Evolutionary conservation across 2,113 vertebrate species (phyloP).

Genomic region (Hemiprocne comata): DNA sequence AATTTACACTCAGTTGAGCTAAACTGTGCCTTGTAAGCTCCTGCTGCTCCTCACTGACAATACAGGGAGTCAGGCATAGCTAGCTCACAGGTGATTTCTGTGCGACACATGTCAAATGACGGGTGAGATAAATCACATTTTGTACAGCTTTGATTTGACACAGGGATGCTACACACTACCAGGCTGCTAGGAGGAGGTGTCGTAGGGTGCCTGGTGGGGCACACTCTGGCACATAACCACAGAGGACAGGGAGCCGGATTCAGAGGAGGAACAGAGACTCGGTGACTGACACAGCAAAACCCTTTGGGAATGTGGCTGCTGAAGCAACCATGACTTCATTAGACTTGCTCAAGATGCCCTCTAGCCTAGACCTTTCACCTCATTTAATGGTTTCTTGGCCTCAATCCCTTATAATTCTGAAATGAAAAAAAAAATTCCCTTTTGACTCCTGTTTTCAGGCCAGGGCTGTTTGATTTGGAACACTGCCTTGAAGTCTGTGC

Average conservation of each 20-base stretch:
- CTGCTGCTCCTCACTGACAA: not conserved
- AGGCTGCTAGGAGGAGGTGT: not conserved
- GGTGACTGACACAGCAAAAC: constrained; percentile 25
- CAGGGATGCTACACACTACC: fast-evolving
- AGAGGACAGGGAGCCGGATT: not conserved
- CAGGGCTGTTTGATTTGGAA: constrained; percentile 42
- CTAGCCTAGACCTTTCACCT: constrained; percentile 64
- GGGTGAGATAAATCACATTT: not conserved
- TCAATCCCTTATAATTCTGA: constrained; percentile 51
- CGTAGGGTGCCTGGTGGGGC: not conserved
- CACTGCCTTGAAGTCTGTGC: constrained; percentile 36
- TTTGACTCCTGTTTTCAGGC: constrained; percentile 58
- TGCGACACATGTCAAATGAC: fast-evolving
- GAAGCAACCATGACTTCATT: constrained; percentile 66
- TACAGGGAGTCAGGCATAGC: not conserved
- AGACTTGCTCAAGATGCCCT: constrained; percentile 66
- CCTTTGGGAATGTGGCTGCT: constrained; percentile 25
- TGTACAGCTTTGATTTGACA: not conserved
- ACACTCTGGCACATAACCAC: fast-evolving
- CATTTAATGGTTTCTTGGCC: constrained; percentile 65
- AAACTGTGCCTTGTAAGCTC: not conserved
- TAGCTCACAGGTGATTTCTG: not conserved
- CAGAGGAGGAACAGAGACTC: not conserved
- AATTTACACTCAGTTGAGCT: constrained; percentile 33
- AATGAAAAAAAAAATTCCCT: constrained; percentile 28